Conservation (phyloP, 2,888 invertebrate genomes). For the Drosophila ustulata region DNA sequence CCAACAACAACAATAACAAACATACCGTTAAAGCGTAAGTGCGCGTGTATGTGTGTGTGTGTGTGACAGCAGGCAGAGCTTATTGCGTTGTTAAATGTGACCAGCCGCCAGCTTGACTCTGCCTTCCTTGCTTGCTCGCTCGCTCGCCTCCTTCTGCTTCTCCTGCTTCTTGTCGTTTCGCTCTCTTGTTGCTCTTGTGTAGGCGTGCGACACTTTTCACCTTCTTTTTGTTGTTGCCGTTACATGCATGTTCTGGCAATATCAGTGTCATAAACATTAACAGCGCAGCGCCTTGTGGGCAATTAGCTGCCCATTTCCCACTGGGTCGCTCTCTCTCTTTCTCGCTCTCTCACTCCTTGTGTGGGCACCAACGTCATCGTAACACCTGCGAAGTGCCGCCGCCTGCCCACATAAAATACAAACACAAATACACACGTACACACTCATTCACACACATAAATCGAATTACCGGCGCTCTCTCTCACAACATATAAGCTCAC, state of each 20-base stretch:
- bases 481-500: slow-evolving; percentile 46
- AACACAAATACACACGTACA: slow-evolving; percentile 27
- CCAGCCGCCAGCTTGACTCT: slow-evolving; percentile 4
- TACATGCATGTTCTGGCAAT: slow-evolving; percentile 30
- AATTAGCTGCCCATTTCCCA: slow-evolving; percentile 41
- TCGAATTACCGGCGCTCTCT: slow-evolving; percentile 70
- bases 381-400: slow-evolving; percentile 53
- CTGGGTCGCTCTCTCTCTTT: neutral
- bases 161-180: neutral
- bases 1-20: slow-evolving; percentile 36
- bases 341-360: slow-evolving; percentile 4
- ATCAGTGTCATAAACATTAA: slow-evolving; percentile 46
- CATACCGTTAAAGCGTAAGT: neutral
- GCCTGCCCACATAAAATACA: slow-evolving; percentile 42
- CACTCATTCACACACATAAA: slow-evolving; percentile 34
- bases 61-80: slow-evolving; percentile 42
- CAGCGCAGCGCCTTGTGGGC: slow-evolving; percentile 30
- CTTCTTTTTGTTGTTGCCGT: slow-evolving; percentile 19
- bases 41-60: slow-evolving; percentile 8
- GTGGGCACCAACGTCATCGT: slow-evolving; percentile 46
- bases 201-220: slow-evolving; percentile 52
- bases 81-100: slow-evolving; percentile 66
- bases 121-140: neutral
- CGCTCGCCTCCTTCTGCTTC: neutral
- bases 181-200: slow-evolving; percentile 11